Evolutionary conservation across 2,888 invertebrate species (phyloP).

Genomic region (Rosalia funebris): DNA sequence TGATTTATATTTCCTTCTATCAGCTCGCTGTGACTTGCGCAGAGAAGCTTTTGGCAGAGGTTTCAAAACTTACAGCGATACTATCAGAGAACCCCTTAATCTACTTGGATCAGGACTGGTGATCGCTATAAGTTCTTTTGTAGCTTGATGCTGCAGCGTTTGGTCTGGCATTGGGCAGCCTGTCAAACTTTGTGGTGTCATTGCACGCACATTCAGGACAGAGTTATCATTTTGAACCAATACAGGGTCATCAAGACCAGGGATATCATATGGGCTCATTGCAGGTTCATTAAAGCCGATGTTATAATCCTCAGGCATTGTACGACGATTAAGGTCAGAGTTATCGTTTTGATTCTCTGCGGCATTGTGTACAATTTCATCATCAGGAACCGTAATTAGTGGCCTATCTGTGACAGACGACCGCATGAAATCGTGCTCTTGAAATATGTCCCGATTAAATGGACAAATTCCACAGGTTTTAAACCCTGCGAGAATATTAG

Average conservation of each 20-base stretch:
- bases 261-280: background rate
- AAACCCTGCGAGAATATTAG: conserved; percentile 8
- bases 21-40: background rate
- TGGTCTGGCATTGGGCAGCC: background rate
- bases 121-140: background rate
- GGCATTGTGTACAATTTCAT: background rate
- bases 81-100: background rate
- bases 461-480: conserved; percentile 16
- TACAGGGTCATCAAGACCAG: conserved; percentile 3
- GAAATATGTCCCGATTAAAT: conserved; percentile 11
- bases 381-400: conserved; percentile 1
- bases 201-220: conserved; percentile 1
- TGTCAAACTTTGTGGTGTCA: conserved; percentile 12
- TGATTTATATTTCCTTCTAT: conserved; percentile 2
- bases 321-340: conserved; percentile 10
- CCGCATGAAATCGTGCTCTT: conserved; percentile 9
- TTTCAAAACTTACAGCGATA: too few relatives aligned
- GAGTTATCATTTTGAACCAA: too few relatives aligned
- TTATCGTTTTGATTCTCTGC: background rate
- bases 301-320: background rate
- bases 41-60: background rate
- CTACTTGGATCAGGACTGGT: background rate
- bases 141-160: background rate
- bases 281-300: background rate
- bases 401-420: conserved; percentile 12